phyloP scores from a whole-genome alignment of 2,797 vertebrate species.

The Spheniscus humboldti region DNA sequence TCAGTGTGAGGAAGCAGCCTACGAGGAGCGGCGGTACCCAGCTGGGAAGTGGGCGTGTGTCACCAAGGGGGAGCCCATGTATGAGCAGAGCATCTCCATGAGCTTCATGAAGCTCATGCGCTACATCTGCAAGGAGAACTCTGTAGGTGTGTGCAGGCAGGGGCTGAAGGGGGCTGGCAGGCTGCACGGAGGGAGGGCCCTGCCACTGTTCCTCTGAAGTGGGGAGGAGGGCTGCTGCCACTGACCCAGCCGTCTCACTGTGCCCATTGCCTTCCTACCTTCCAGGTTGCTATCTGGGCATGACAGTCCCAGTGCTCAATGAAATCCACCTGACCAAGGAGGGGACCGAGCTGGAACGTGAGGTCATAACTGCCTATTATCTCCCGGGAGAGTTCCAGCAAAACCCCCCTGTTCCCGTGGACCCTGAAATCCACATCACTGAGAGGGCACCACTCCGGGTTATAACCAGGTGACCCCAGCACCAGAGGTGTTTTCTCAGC shows the following conservation, averaged over 20 bases:
- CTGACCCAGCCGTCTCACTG: background rate
- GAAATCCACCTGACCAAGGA: constrained; percentile 75
- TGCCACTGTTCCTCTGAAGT: background rate
- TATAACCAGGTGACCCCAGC: constrained; percentile 74
- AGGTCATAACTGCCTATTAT: constrained; percentile 77
- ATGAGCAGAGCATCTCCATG: constrained; percentile 86
- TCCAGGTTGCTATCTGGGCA: constrained; percentile 78
- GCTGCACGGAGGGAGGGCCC: background rate
- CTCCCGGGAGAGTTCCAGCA: constrained; percentile 78
- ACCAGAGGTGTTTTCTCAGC: background rate
- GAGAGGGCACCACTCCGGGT: constrained; percentile 75
- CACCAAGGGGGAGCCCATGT: constrained; percentile 73
- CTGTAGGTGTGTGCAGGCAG: constrained; percentile 74
- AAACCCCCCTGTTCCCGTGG: constrained; percentile 67
- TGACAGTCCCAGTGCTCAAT: constrained; percentile 82
- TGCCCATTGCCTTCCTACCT: background rate
- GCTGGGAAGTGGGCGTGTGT: constrained; percentile 83
- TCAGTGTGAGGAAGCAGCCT: constrained; percentile 77
- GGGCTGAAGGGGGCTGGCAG: background rate
- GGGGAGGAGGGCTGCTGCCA: background rate
- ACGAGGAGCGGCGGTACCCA: constrained; percentile 81
- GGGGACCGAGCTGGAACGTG: constrained; percentile 65
- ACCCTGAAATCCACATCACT: constrained; percentile 76
- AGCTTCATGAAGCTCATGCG: constrained; percentile 89
- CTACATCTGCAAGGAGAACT: constrained; percentile 88